Percentiles rank a stretch among this genome's conserved stretches.
These are phyloP conservation scores for Dermochelys coriacea DNA, from an alignment of 2,797 vertebrate genomes.

Conservation along the genomic window DNA sequence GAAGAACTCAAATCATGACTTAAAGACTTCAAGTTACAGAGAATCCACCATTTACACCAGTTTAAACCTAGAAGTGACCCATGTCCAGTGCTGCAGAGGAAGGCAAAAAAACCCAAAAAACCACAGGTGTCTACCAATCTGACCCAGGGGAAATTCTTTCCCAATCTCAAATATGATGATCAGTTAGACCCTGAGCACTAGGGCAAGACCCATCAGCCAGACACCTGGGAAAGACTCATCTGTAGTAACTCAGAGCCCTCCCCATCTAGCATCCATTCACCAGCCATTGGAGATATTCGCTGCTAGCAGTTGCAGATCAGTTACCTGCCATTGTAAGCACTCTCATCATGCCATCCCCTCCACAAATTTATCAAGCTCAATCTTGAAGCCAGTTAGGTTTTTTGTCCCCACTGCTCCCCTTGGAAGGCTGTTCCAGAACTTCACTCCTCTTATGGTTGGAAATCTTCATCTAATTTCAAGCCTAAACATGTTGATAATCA, in stretches of 20 bases:
- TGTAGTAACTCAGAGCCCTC: too few species aligned
- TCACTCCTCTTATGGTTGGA: neutral
- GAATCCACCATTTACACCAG: neutral
- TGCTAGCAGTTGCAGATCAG: neutral
- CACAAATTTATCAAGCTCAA: neutral
- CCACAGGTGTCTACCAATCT: too few species aligned
- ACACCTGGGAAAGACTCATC: neutral
- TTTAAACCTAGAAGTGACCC: neutral
- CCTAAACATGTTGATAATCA: neutral
- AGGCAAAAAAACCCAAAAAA: neutral
- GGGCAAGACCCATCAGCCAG: neutral
- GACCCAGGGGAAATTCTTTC: too few species aligned
- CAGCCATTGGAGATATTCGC: neutral
- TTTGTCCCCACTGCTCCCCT: neutral
- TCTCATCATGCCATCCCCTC: neutral
- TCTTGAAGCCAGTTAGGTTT: neutral
- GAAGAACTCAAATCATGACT: neutral
- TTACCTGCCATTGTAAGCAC: too few species aligned
- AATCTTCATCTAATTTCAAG: neutral
- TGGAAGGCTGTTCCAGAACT: neutral
- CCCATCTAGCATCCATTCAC: too few species aligned
- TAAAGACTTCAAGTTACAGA: neutral
- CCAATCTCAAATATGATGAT: neutral
- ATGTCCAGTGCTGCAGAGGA: neutral
- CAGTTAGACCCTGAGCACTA: neutral